Conservation (phyloP, 53 echinoderm and acorn worm genomes). For the Astropecten irregularis region DNA sequence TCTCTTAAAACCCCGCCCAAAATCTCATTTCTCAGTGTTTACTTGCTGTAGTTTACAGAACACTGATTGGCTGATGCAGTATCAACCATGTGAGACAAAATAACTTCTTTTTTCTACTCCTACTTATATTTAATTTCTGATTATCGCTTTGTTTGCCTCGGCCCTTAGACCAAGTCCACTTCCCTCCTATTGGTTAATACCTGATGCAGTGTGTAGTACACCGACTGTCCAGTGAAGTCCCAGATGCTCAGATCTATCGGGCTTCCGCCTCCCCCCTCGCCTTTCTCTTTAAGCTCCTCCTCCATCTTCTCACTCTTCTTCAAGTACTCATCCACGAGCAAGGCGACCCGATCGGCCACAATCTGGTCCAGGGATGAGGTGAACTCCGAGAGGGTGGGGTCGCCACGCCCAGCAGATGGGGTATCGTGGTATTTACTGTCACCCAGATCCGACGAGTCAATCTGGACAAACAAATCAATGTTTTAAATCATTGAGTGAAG, state of each 20-base stretch:
- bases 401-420: background rate
- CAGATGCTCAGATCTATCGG: constrained; percentile 67
- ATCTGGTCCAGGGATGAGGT: constrained; percentile 67
- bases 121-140: too few relatives aligned
- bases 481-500: too few relatives aligned
- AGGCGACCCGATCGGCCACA: constrained; percentile 65
- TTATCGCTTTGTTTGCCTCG: too few relatives aligned
- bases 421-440: constrained; percentile 18
- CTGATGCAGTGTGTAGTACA: constrained; percentile 88
- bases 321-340: constrained; percentile 66
- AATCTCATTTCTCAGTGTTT: too few relatives aligned
- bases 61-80: too few relatives aligned
- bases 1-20: too few relatives aligned
- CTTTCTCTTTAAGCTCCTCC: constrained; percentile 40
- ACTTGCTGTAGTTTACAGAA: too few relatives aligned
- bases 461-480: too few relatives aligned
- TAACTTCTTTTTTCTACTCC: too few relatives aligned
- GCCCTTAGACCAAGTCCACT: too few relatives aligned
- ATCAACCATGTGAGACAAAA: too few relatives aligned
- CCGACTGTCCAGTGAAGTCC: constrained; percentile 89
- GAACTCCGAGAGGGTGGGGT: constrained; percentile 62
- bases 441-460: constrained; percentile 32
- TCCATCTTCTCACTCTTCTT: constrained; percentile 54
- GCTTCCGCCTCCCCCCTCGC: background rate
- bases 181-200: constrained; percentile 30